Conservation (phyloP, 2,888 invertebrate genomes). For the Caenorhabditis panamensis region DNA sequence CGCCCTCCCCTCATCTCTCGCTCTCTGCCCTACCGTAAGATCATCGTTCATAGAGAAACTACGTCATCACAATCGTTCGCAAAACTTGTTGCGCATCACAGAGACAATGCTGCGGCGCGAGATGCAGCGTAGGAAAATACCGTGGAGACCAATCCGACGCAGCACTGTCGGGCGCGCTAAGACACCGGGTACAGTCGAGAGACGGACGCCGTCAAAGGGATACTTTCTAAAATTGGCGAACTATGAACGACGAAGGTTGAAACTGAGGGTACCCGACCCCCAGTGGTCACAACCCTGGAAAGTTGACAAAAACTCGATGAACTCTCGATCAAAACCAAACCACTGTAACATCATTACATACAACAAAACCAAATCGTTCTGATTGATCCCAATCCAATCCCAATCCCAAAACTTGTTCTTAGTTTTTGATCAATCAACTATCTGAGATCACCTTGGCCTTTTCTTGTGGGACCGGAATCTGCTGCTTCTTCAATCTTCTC, state of each 20-base stretch:
- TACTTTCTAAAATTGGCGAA: slow-evolving; percentile 67
- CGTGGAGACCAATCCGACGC: slow-evolving; percentile 63
- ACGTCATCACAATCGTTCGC: slow-evolving; percentile 70
- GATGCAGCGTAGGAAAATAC: slow-evolving; percentile 64
- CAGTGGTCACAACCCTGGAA: slow-evolving; percentile 19
- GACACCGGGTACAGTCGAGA: slow-evolving; percentile 45
- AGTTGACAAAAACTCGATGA: background rate
- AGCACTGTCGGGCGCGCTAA: slow-evolving; percentile 34
- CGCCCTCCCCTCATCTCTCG: slow-evolving; percentile 55
- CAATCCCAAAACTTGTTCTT: slow-evolving; percentile 39
- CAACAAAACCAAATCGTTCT: background rate
- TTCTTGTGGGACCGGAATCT: slow-evolving; percentile 32
- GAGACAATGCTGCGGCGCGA: slow-evolving; percentile 53
- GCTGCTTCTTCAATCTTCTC: background rate
- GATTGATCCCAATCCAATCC: background rate
- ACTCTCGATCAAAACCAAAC: background rate
- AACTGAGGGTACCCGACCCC: slow-evolving; percentile 26
- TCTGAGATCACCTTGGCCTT: slow-evolving; percentile 50
- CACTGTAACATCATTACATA: background rate
- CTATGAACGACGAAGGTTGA: slow-evolving; percentile 72
- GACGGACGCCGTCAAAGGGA: slow-evolving; percentile 34
- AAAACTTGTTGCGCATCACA: slow-evolving; percentile 65
- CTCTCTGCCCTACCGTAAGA: slow-evolving; percentile 63
- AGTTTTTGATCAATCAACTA: slow-evolving; percentile 59
- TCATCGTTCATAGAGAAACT: slow-evolving; percentile 73